Evolutionary conservation across 2,797 vertebrate species (phyloP), one percentile per base, ranked within the genome.

Genomic region (Notolabrus celidotus): DNA sequence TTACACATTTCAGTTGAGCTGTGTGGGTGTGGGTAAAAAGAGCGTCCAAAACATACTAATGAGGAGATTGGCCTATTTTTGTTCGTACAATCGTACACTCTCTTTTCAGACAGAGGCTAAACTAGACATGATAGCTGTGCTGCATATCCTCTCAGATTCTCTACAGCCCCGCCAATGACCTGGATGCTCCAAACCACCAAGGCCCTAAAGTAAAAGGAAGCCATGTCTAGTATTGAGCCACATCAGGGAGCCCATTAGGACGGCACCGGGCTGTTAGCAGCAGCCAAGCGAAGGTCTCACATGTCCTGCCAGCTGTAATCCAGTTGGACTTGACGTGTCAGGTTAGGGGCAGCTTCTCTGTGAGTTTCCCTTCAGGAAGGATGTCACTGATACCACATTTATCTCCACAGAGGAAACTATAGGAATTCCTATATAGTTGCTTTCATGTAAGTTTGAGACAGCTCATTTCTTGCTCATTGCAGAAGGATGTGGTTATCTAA

Each of bases 401-500:
- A 25, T 68, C 25, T 86, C 46, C 15, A 38, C 19, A 70, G 56
- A 27, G 77, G 74, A 74, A 79, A 62, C 71, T 51, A 31, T 45
- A 78, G 56, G 46, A 63, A 60, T 79, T 81, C 67, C 45, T 61
- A 4, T 45, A 65, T 25, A 73, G 63, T 36, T 39, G 52, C 52
- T 43, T 54, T 51, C 12, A 36, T 65, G 73, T 38, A 49, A 12
- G 17, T 63, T 80, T 84, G 22, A 70, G 46, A 25, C 55, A 46
- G 74, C 51, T 45, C 66, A 62, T 71, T 60, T 70, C 80, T 67
- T 67, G 19, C 50, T 34, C 20, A 10, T 19, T n/a, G 39, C 49
- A 55, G 38, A 36, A 70, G 79, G 74, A 85, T 74, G 86, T 85
- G 87, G 87, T 87, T 83, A 46, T 84, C 75, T 62, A 77, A 86